Evolutionary conservation across 1,140 invertebrate species (phyloP).

Genomic region (Pogonomyrmex barbatus): DNA sequence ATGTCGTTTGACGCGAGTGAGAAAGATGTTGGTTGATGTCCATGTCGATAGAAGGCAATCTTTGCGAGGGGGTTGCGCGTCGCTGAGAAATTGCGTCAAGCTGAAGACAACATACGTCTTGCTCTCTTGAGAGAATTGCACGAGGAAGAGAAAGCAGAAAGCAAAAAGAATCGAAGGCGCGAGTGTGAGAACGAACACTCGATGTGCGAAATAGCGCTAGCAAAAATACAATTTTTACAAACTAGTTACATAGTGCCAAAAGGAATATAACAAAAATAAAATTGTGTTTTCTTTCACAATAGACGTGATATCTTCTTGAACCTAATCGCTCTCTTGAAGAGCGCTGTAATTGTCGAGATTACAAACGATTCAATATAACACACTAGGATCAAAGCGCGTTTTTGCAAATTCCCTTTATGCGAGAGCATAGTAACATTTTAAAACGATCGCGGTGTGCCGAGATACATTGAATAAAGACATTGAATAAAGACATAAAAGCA

Average conservation of each 20-base stretch:
- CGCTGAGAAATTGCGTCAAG: slow-evolving; percentile 34
- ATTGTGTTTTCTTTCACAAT: background rate
- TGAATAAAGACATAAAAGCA: background rate
- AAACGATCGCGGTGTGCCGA: background rate
- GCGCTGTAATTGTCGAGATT: no score
- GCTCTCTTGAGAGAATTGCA: background rate
- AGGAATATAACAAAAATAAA: background rate
- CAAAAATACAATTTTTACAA: slow-evolving; percentile 11
- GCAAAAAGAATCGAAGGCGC: slow-evolving; percentile 3
- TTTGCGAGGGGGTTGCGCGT: background rate
- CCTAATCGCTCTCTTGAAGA: background rate
- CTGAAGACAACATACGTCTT: background rate
- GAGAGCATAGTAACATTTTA: background rate
- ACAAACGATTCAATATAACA: background rate
- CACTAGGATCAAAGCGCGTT: background rate
- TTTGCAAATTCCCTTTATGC: background rate
- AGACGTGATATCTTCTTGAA: background rate
- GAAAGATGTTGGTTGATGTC: background rate
- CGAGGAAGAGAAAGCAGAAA: background rate
- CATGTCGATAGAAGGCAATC: slow-evolving; percentile 13
- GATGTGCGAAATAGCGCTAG: background rate
- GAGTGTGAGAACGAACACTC: background rate
- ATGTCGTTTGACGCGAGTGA: background rate
- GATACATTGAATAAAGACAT: background rate
- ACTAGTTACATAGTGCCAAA: background rate